These are phyloP conservation scores for Platerodrilus igneus DNA, from an alignment of 2,888 invertebrate genomes.

Conservation along the genomic window DNA sequence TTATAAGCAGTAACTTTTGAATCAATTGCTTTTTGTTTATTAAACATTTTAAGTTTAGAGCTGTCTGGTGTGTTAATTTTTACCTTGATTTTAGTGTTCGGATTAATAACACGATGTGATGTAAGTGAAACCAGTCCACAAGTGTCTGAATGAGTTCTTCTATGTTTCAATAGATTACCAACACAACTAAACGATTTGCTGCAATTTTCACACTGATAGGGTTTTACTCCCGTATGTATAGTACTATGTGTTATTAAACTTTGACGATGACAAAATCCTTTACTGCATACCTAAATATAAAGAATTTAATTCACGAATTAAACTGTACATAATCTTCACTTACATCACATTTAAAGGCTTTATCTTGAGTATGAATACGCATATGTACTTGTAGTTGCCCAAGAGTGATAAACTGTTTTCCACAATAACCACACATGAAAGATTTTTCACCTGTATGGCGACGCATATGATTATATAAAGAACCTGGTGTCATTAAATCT, in stretches of 20 bases:
- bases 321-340: constrained; percentile 8
- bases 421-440: constrained; percentile 42
- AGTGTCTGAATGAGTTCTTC: constrained; percentile 47
- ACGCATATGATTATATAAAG: constrained; percentile 39
- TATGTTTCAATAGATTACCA: constrained; percentile 51
- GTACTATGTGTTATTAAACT: constrained; percentile 51
- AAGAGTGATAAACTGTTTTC: constrained; percentile 39
- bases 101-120: constrained; percentile 38
- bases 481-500: constrained; percentile 39
- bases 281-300: constrained; percentile 46
- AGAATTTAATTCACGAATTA: constrained; percentile 8
- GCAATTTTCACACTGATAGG: constrained; percentile 51
- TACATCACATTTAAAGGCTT: constrained; percentile 41
- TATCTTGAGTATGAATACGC: constrained; percentile 41
- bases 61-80: constrained; percentile 38
- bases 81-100: constrained; percentile 38
- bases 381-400: constrained; percentile 42
- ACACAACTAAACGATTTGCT: constrained; percentile 49
- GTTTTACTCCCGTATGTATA: constrained; percentile 49
- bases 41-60: constrained; percentile 32
- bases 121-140: constrained; percentile 45
- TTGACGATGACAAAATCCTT: constrained; percentile 50
- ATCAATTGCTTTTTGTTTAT: constrained; percentile 24
- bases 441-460: constrained; percentile 36
- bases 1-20: constrained; percentile 25